phyloP scores from a whole-genome alignment of 92 coral and sea anemone genomes.

The Ricordea florida region DNA sequence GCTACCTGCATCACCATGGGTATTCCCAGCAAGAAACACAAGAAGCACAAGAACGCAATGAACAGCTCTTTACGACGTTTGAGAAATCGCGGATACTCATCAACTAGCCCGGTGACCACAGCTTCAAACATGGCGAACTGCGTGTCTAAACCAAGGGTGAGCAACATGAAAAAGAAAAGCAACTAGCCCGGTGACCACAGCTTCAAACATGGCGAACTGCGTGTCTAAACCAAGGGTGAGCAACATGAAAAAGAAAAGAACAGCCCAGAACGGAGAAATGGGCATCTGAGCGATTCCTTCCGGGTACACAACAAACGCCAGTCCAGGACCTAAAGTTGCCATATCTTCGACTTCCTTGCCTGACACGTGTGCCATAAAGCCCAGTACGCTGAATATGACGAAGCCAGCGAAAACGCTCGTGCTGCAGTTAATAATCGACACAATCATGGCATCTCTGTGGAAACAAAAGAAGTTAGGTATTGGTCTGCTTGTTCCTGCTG shows the following conservation, averaged over 20 bases:
- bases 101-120: slow-evolving; percentile 97
- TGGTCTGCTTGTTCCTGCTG: too few species aligned
- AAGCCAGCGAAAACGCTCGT: slow-evolving; percentile 97
- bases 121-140: slow-evolving; percentile 99
- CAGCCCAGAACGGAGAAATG: slow-evolving; percentile 96
- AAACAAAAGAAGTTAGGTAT: too few species aligned
- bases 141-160: slow-evolving; percentile 96
- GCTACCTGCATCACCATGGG: slow-evolving; percentile 85
- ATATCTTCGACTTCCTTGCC: slow-evolving; percentile 85
- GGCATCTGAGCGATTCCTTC: slow-evolving; percentile 99
- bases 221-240: slow-evolving; percentile 97
- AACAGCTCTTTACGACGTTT: slow-evolving; percentile 87
- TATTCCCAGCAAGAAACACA: slow-evolving; percentile 85
- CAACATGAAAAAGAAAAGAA: slow-evolving; percentile 97
- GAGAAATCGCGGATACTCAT: slow-evolving; percentile 81
- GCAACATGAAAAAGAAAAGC: slow-evolving; percentile 96
- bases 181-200: slow-evolving; percentile 97
- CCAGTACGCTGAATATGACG: slow-evolving; percentile 97
- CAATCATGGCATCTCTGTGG: slow-evolving; percentile 90
- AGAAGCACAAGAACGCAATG: slow-evolving; percentile 79
- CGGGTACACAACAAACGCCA: slow-evolving; percentile 99
- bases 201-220: slow-evolving; percentile 99
- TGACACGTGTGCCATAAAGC: slow-evolving; percentile 97
- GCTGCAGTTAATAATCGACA: slow-evolving; percentile 91
- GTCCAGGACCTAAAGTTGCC: slow-evolving; percentile 95